phyloP scores from a whole-genome alignment of 2,113 vertebrate genomes.

The Tetrao urogallus region DNA sequence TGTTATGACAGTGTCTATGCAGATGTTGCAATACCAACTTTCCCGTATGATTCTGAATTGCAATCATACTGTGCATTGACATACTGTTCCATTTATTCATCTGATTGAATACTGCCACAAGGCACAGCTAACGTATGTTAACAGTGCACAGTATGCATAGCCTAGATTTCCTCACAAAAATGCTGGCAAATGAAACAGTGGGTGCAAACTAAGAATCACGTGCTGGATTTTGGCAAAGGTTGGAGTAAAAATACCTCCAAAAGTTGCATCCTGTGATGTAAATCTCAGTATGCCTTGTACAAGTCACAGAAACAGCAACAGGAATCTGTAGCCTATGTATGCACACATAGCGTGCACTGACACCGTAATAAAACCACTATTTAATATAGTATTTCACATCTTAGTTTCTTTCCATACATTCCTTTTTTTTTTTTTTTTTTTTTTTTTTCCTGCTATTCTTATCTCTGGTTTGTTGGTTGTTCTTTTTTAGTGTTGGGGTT shows the following conservation, averaged over 20 bases:
- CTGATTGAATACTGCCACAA: conserved; percentile 63
- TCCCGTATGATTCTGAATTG: conserved; percentile 54
- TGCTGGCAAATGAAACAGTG: conserved; percentile 50
- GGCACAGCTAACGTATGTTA: conserved; percentile 44
- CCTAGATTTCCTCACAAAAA: conserved; percentile 28
- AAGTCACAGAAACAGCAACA: conserved; percentile 12
- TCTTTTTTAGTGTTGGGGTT: conserved; percentile 10
- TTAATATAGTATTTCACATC: conserved; percentile 23
- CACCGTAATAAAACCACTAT: conserved; percentile 17
- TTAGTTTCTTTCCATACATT: neutral
- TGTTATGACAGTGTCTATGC: conserved; percentile 33
- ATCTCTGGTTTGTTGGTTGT: neutral
- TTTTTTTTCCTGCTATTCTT: neutral
- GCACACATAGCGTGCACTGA: neutral
- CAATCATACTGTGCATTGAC: conserved; percentile 58
- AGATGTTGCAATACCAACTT: conserved; percentile 73
- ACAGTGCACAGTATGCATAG: conserved; percentile 36
- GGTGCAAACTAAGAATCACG: conserved; percentile 29
- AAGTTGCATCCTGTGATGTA: conserved; percentile 46
- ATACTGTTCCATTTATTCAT: conserved; percentile 70
- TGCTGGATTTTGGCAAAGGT: conserved; percentile 56
- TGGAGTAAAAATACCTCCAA: conserved; percentile 36
- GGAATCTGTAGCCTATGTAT: neutral
- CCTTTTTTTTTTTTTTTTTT: neutral
- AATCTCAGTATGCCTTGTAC: conserved; percentile 30